phyloP scores from a whole-genome alignment of 2,113 vertebrate species.

The Camelus bactrianus region DNA sequence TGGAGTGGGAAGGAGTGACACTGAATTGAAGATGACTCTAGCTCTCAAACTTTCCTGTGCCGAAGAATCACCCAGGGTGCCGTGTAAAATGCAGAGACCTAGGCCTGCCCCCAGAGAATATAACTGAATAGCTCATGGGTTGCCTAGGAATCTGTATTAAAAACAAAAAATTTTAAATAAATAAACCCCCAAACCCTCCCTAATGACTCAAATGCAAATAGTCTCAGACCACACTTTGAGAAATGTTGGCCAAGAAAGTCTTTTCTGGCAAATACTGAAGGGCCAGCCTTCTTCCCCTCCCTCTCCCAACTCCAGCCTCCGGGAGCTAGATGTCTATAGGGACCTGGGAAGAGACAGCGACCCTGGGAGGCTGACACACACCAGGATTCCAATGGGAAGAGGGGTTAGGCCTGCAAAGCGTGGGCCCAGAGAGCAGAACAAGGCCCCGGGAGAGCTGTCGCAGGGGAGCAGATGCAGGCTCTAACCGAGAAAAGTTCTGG shows the following conservation, averaged over 20 bases:
- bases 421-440: not conserved
- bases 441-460: not conserved
- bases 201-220: slow-evolving; percentile 44
- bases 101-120: not conserved
- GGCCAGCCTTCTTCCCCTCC: not conserved
- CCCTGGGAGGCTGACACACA: not conserved
- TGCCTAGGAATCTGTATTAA: slow-evolving; percentile 42
- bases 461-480: not conserved
- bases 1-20: not conserved
- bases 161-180: slow-evolving; percentile 22
- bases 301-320: not conserved
- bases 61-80: not conserved
- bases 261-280: not conserved
- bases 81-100: slow-evolving; percentile 35
- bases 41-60: not conserved
- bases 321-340: not conserved
- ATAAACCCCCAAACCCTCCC: not conserved
- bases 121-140: not conserved
- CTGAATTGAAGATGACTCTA: not conserved
- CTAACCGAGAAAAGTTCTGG: not conserved
- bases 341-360: slow-evolving; percentile 34
- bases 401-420: not conserved
- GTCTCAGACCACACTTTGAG: slow-evolving; percentile 45
- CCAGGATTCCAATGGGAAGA: not conserved
- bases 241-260: slow-evolving; percentile 27